A percentile compares a stretch with the other conserved stretches of the same genome.
Evolutionary conservation across 2,797 vertebrate species (phyloP).

Genomic region (Micropoecilia bifurca): DNA sequence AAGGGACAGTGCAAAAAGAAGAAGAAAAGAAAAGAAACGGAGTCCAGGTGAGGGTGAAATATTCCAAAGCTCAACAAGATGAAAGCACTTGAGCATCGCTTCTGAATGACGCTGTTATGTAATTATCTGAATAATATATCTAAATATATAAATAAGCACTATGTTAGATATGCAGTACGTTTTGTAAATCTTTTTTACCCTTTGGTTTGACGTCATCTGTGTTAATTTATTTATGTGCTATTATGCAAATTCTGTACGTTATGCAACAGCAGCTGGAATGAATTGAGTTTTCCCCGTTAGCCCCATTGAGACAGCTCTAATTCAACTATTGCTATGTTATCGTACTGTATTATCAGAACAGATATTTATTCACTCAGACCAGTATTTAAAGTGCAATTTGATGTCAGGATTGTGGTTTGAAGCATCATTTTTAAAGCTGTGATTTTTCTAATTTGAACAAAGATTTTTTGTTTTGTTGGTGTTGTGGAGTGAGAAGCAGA

Average conservation of each 20-base stretch:
- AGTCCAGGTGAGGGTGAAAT: constrained; percentile 4
- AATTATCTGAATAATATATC: constrained; percentile 74
- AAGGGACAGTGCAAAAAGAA: constrained; percentile 70
- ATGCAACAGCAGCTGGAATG: constrained; percentile 79
- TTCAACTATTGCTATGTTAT: constrained; percentile 74
- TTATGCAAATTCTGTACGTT: constrained; percentile 81
- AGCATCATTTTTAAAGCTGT: constrained; percentile 86
- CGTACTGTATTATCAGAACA: constrained; percentile 78
- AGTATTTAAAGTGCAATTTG: constrained; percentile 83
- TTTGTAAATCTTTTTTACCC: constrained; percentile 81
- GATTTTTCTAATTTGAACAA: constrained; percentile 51
- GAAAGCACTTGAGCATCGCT: constrained; percentile 67
- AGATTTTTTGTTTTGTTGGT: constrained; percentile 41
- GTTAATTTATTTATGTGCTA: constrained; percentile 79
- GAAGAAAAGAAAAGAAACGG: constrained; percentile 47
- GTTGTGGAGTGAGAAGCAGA: constrained; percentile 67
- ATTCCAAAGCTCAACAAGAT: constrained; percentile 29
- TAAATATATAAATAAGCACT: constrained; percentile 67
- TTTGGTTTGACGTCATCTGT: constrained; percentile 75
- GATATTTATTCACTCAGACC: constrained; percentile 76
- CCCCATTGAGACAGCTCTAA: constrained; percentile 62
- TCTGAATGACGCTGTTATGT: constrained; percentile 73
- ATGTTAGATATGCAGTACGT: constrained; percentile 81
- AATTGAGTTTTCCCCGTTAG: constrained; percentile 61
- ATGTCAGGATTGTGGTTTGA: constrained; percentile 85